phyloP scores from a whole-genome alignment of 2,797 vertebrate genomes.

The Micrastur ruficollis region DNA sequence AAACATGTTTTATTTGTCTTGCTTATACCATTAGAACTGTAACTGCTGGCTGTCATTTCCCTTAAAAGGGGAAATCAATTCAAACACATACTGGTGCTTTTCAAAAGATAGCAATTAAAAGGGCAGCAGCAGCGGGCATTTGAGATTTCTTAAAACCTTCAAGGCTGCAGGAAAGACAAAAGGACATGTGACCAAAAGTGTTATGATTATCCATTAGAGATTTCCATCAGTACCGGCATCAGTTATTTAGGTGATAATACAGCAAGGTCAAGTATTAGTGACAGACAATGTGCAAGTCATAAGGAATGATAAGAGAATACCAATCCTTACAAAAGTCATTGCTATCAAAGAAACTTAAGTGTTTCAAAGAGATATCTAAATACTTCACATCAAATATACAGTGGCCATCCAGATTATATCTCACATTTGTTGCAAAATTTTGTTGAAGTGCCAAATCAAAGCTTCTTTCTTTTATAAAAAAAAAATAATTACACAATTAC shows the following conservation, averaged over 20 bases:
- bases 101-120: conserved; percentile 80
- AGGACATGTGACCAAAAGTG: conserved; percentile 76
- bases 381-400: conserved; percentile 79
- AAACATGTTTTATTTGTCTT: conserved; percentile 83
- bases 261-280: conserved; percentile 78
- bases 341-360: conserved; percentile 74
- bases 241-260: conserved; percentile 76
- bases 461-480: conserved; percentile 6
- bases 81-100: conserved; percentile 80
- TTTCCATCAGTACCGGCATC: conserved; percentile 79
- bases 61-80: conserved; percentile 76
- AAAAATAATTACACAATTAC: conserved; percentile 45
- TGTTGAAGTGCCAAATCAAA: conserved; percentile 74
- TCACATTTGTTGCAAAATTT: conserved; percentile 65
- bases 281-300: conserved; percentile 75
- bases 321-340: conserved; percentile 78
- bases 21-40: conserved; percentile 75
- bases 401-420: conserved; percentile 65
- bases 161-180: conserved; percentile 74
- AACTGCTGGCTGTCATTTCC: conserved; percentile 78
- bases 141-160: conserved; percentile 77
- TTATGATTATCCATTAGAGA: conserved; percentile 76
- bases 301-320: conserved; percentile 76
- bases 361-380: conserved; percentile 74
- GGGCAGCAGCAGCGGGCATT: conserved; percentile 77